Evolutionary conservation across 1,140 invertebrate species (phyloP).

Genomic region (Apolygus lucorum): DNA sequence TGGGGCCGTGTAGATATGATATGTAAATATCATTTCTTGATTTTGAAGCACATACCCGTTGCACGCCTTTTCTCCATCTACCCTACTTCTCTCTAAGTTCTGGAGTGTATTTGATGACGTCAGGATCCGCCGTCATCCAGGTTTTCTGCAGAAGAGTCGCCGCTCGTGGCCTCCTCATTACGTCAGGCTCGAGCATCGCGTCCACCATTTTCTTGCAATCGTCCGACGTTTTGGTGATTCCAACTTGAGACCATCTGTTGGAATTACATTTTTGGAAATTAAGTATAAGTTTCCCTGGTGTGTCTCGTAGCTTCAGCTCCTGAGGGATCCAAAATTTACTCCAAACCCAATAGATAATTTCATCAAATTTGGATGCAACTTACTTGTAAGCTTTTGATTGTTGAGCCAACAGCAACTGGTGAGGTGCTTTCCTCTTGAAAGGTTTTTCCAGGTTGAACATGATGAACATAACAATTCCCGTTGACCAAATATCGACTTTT

Average conservation of each 20-base stretch:
- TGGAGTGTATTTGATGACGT: neutral
- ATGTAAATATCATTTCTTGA: no score
- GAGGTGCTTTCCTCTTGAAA: constrained; percentile 23
- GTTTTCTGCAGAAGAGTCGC: constrained; percentile 45
- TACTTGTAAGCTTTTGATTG: constrained; percentile 19
- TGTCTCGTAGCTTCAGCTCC: no score
- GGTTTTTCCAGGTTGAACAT: constrained; percentile 55
- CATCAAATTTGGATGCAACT: neutral
- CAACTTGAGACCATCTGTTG: neutral
- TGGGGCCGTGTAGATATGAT: no score
- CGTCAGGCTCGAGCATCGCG: constrained; percentile 57
- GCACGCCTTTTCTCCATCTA: no score
- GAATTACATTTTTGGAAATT: no score
- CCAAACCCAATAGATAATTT: neutral
- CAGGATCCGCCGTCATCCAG: constrained; percentile 40
- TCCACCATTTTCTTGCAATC: constrained; percentile 51
- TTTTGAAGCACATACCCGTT: no score
- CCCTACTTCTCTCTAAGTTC: neutral
- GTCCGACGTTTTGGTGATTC: constrained; percentile 40
- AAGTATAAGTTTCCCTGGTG: no score
- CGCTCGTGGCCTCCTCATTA: constrained; percentile 46
- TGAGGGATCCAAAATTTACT: no score
- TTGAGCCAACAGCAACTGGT: constrained; percentile 20
- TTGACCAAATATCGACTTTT: constrained; percentile 53
- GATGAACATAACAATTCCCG: constrained; percentile 57